A percentile compares a stretch with the other conserved stretches of the same genome.
These are phyloP conservation scores for Cybosia mesomella DNA, from an alignment of 2,888 invertebrate species.

Conservation along the genomic window DNA sequence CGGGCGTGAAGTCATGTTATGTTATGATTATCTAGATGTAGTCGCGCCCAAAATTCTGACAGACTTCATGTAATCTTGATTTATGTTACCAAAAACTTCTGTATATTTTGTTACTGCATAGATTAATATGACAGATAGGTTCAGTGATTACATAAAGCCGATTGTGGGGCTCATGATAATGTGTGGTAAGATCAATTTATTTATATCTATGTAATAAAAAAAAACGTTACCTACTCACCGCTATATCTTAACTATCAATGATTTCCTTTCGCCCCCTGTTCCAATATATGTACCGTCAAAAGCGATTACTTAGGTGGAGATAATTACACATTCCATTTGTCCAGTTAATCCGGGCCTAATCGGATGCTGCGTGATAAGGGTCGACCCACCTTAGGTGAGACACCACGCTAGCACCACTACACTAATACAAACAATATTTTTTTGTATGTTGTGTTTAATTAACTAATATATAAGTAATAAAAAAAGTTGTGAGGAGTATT, in stretches of 20 bases:
- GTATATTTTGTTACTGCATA: too few species aligned
- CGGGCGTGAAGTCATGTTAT: too few species aligned
- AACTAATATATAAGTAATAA: background rate
- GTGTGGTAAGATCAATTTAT: background rate
- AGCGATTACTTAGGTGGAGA: slow-evolving; percentile 74
- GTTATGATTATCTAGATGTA: too few species aligned
- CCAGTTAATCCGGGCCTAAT: slow-evolving; percentile 79
- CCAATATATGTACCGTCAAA: slow-evolving; percentile 54
- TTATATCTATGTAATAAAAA: background rate
- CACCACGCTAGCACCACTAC: slow-evolving; percentile 22
- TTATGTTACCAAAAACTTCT: too few species aligned
- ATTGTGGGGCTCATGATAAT: too few species aligned
- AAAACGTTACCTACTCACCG: background rate
- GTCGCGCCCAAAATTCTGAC: too few species aligned
- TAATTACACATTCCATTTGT: slow-evolving; percentile 86
- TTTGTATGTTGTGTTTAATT: slow-evolving; percentile 1
- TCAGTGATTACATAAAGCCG: too few species aligned
- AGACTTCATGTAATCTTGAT: too few species aligned
- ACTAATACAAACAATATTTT: background rate
- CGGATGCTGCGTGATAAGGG: slow-evolving; percentile 80
- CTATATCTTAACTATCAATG: slow-evolving; percentile 18
- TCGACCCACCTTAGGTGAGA: slow-evolving; percentile 62
- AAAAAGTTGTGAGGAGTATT: background rate
- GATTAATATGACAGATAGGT: too few species aligned
- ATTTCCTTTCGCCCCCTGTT: slow-evolving; percentile 27